phyloP scores from a whole-genome alignment of 2,888 invertebrate genomes.

The Hemaris fuciformis region DNA sequence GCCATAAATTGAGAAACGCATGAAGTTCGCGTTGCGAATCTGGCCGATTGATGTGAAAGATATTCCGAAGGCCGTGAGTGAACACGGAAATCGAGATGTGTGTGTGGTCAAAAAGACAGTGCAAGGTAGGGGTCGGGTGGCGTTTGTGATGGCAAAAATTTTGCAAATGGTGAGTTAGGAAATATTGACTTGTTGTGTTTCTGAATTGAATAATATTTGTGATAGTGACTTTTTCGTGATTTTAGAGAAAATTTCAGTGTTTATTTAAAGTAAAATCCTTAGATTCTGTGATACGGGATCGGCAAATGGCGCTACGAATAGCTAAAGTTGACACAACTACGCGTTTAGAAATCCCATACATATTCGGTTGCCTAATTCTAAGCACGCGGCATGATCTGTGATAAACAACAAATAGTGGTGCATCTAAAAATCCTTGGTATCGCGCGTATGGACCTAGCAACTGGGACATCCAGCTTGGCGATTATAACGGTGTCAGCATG shows the following conservation, averaged over 20 bases:
- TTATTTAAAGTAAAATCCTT: slow-evolving; percentile 69
- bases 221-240: slow-evolving; percentile 69
- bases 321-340: slow-evolving; percentile 81
- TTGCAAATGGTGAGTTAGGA: slow-evolving; percentile 88
- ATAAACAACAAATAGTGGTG: slow-evolving; percentile 71
- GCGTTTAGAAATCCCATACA: slow-evolving; percentile 76
- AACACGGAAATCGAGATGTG: slow-evolving; percentile 82
- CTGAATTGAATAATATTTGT: slow-evolving; percentile 60
- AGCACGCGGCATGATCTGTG: slow-evolving; percentile 70
- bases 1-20: slow-evolving; percentile 68
- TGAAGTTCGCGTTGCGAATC: slow-evolving; percentile 83
- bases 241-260: slow-evolving; percentile 65
- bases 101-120: slow-evolving; percentile 85
- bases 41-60: slow-evolving; percentile 84
- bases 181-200: slow-evolving; percentile 66
- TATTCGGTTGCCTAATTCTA: slow-evolving; percentile 65
- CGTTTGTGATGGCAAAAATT: slow-evolving; percentile 90
- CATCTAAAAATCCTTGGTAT: slow-evolving; percentile 68
- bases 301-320: slow-evolving; percentile 82
- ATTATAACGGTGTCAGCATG: slow-evolving; percentile 83
- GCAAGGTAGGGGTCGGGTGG: slow-evolving; percentile 89
- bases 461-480: slow-evolving; percentile 81
- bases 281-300: slow-evolving; percentile 75
- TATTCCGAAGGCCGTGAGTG: slow-evolving; percentile 85
- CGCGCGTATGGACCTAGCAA: slow-evolving; percentile 73